phyloP scores from a whole-genome alignment of 2,888 invertebrate species.

The Chymomyza amoena region DNA sequence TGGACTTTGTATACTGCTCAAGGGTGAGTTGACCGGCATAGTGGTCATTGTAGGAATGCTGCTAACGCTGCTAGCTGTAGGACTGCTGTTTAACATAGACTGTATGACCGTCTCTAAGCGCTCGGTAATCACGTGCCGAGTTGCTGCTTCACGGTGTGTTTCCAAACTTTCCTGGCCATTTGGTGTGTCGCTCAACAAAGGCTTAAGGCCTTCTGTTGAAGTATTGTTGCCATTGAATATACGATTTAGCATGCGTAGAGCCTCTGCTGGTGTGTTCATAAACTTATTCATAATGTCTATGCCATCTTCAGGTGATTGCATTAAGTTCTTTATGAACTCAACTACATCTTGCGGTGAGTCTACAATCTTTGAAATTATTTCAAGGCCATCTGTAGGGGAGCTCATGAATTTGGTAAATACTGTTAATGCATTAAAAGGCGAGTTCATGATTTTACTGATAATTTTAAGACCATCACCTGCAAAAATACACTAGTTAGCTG shows the following conservation, averaged over 20 bases:
- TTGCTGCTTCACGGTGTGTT: constrained; percentile 4
- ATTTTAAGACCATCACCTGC: constrained; percentile 78
- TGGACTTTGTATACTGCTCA: constrained; percentile 45
- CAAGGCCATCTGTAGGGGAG: constrained; percentile 79
- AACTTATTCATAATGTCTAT: constrained; percentile 79
- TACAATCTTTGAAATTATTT: constrained; percentile 78
- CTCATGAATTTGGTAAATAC: constrained; percentile 79
- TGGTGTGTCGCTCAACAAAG: constrained; percentile 18
- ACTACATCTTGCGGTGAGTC: constrained; percentile 78
- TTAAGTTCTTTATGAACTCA: constrained; percentile 77
- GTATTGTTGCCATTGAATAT: constrained; percentile 73
- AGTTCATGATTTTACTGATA: constrained; percentile 79
- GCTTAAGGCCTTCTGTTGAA: constrained; percentile 18
- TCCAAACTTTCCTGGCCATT: not conserved
- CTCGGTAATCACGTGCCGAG: constrained; percentile 6
- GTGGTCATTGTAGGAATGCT: constrained; percentile 35
- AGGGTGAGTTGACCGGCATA: constrained; percentile 31
- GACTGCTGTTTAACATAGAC: constrained; percentile 58
- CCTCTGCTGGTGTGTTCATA: constrained; percentile 78
- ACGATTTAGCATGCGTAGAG: constrained; percentile 76
- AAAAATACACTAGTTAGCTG: not conserved
- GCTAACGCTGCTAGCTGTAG: constrained; percentile 40
- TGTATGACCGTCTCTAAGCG: constrained; percentile 64
- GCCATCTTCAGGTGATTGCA: constrained; percentile 78
- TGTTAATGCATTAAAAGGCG: constrained; percentile 78